These are phyloP conservation scores for Rhadinocentrus ornatus DNA, from an alignment of 2,797 vertebrate genomes.

Conservation along the genomic window DNA sequence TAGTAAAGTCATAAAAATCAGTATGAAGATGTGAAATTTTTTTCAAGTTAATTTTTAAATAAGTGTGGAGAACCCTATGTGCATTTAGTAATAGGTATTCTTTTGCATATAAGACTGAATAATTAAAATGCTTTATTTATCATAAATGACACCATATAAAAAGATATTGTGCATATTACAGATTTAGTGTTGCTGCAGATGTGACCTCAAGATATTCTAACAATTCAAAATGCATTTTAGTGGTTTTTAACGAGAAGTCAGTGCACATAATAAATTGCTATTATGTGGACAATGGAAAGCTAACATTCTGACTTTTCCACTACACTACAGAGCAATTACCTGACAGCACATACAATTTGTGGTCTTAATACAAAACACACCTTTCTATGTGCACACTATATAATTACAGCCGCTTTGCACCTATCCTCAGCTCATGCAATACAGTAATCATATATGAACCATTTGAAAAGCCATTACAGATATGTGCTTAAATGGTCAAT, in stretches of 20 bases:
- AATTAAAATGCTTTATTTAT: constrained; percentile 28
- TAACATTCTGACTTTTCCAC: constrained; percentile 21
- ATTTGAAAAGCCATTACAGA: constrained; percentile 51
- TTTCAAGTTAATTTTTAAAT: constrained; percentile 32
- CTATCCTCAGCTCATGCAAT: constrained; percentile 31
- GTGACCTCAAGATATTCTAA: constrained; percentile 5
- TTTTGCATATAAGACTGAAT: constrained; percentile 32
- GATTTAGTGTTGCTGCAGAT: constrained; percentile 11
- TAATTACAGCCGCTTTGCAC: constrained; percentile 27
- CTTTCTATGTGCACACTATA: constrained; percentile 16
- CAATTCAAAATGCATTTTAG: constrained; percentile 10
- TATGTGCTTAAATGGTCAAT: constrained; percentile 49
- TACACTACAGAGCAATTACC: neutral
- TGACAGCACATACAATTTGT: constrained; percentile 17
- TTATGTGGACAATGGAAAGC: constrained; percentile 11
- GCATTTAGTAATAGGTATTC: constrained; percentile 21
- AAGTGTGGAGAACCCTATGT: constrained; percentile 23
- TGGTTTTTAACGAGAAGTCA: constrained; percentile 5
- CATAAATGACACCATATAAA: constrained; percentile 11
- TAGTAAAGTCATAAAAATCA: constrained; percentile 33
- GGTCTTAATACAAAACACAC: constrained; percentile 23
- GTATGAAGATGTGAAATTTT: constrained; percentile 35
- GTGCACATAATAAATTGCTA: constrained; percentile 4
- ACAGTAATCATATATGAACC: constrained; percentile 36
- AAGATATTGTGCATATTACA: constrained; percentile 1